Evolutionary conservation across 2,888 invertebrate genomes (phyloP).

Genomic region (Rhagonycha fulva): DNA sequence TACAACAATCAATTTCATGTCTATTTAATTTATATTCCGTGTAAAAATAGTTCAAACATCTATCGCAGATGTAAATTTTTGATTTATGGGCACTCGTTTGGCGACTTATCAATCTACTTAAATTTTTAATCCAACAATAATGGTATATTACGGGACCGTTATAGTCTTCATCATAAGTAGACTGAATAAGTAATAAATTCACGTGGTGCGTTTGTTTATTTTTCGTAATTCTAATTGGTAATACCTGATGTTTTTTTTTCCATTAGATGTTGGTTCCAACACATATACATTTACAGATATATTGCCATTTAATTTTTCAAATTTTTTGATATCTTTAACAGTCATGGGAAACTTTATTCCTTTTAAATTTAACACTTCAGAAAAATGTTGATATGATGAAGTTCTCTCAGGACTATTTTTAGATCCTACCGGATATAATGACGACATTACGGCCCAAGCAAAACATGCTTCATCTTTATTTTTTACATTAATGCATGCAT

Average conservation of each 20-base stretch:
- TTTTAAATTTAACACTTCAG: too few species aligned
- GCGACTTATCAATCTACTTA: background rate
- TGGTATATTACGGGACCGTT: background rate
- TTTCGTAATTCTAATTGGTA: background rate
- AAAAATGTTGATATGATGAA: background rate
- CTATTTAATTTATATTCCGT: background rate
- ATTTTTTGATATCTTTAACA: too few species aligned
- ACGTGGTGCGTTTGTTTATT: background rate
- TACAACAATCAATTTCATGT: background rate
- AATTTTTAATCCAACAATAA: background rate
- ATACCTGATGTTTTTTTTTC: background rate
- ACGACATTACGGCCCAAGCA: conserved; percentile 29
- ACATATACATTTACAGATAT: background rate
- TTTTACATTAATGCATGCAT: conserved; percentile 32
- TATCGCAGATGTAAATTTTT: conserved; percentile 16
- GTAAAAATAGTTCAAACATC: conserved; percentile 25
- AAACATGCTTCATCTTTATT: conserved; percentile 36
- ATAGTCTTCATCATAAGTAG: background rate
- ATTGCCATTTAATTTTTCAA: too few species aligned
- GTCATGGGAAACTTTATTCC: too few species aligned
- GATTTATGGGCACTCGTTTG: conserved; percentile 5
- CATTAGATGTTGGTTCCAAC: background rate
- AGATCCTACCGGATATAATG: conserved; percentile 12
- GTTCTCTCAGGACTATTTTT: background rate
- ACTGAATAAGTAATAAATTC: background rate